Conservation (phyloP, 2,888 invertebrate species). For the Nasonia oneida region DNA sequence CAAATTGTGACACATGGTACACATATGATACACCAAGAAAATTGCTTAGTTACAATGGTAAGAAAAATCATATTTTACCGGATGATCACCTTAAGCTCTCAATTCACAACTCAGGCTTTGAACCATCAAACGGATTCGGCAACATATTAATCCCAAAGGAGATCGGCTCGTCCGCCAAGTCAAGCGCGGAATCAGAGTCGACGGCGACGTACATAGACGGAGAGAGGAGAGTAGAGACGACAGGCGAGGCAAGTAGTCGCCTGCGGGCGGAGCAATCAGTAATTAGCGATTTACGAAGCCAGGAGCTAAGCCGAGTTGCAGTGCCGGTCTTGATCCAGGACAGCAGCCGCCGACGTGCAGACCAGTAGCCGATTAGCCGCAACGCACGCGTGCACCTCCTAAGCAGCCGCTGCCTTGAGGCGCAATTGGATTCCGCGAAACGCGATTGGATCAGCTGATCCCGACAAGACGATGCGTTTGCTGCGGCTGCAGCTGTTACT, state of each 20-base stretch:
- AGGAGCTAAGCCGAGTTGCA: neutral
- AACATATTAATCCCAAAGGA: neutral
- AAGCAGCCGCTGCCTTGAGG: conserved; percentile 34
- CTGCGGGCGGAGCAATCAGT: conserved; percentile 25
- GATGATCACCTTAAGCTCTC: neutral
- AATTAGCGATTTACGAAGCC: conserved; percentile 46
- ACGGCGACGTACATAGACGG: neutral
- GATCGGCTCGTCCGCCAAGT: neutral
- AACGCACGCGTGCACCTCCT: conserved; percentile 8
- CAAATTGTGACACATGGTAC: neutral
- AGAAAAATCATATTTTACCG: neutral
- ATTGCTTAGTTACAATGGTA: too few species aligned
- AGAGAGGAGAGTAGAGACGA: neutral
- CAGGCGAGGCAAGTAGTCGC: neutral
- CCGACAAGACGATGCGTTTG: neutral
- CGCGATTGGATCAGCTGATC: neutral
- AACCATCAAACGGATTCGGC: neutral
- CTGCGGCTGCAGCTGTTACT: too few species aligned
- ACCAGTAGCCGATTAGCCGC: neutral
- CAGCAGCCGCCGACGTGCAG: neutral
- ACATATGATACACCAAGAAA: too few species aligned
- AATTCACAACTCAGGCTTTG: neutral
- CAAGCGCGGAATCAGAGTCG: neutral
- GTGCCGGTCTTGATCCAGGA: neutral
- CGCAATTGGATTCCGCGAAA: conserved; percentile 35